Conservation (phyloP, 2,888 invertebrate genomes). For the Drosophila lacicola region DNA sequence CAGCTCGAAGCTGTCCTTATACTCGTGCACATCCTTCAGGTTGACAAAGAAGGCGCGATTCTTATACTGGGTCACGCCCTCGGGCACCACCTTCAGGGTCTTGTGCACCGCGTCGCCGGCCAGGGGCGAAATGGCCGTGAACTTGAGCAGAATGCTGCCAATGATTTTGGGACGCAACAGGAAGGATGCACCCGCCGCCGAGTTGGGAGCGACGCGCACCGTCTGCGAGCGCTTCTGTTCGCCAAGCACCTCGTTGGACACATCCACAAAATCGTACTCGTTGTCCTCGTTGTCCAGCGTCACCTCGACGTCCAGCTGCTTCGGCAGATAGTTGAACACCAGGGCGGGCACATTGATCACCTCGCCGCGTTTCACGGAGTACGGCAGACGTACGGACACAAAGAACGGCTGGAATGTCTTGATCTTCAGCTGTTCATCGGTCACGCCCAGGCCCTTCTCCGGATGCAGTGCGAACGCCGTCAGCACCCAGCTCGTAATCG, state of each 20-base stretch:
- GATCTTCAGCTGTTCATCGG: conserved; percentile 88
- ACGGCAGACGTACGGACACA: conserved; percentile 93
- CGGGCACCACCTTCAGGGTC: conserved; percentile 91
- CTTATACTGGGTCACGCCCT: conserved; percentile 90
- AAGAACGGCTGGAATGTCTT: conserved; percentile 93
- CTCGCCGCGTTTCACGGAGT: conserved; percentile 95
- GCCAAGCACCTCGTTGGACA: conserved; percentile 94
- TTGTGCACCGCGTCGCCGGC: conserved; percentile 92
- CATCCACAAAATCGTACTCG: conserved; percentile 93
- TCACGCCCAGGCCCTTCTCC: conserved; percentile 90
- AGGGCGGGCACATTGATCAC: conserved; percentile 93
- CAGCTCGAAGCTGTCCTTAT: conserved; percentile 89
- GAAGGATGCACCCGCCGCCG: conserved; percentile 92
- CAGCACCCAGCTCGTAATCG: conserved; percentile 93
- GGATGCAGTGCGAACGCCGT: conserved; percentile 92
- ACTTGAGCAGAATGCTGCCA: conserved; percentile 90
- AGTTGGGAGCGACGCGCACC: conserved; percentile 89
- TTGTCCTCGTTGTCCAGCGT: conserved; percentile 92
- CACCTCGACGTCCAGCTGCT: conserved; percentile 91
- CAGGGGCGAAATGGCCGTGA: conserved; percentile 90
- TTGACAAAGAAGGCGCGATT: conserved; percentile 91
- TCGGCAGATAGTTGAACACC: conserved; percentile 93
- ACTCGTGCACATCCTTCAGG: conserved; percentile 86
- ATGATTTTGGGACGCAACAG: conserved; percentile 91
- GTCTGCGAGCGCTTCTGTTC: conserved; percentile 91